Evolutionary conservation across 1,140 invertebrate species (phyloP).

Genomic region (Drosophila biarmipes): DNA sequence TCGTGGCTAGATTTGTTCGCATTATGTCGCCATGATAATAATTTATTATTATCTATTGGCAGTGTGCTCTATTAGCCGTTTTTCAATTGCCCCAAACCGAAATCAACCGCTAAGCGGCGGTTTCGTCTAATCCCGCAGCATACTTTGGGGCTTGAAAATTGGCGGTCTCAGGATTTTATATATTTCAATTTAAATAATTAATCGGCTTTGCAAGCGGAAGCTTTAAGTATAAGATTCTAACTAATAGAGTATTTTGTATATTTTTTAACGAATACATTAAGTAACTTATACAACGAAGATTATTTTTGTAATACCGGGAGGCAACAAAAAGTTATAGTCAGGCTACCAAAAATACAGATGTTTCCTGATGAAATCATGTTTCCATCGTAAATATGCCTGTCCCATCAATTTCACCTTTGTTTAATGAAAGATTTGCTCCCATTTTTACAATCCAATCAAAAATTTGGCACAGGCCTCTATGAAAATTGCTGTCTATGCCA

Average conservation of each 20-base stretch:
- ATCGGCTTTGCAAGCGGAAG: no score
- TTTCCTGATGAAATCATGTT: constrained; percentile 13
- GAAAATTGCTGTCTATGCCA: constrained; percentile 58
- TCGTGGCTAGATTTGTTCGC: constrained; percentile 72
- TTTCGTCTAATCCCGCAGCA: constrained; percentile 25
- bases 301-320: no score
- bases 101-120: constrained; percentile 45
- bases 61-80: constrained; percentile 18
- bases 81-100: constrained; percentile 43
- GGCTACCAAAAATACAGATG: constrained; percentile 23
- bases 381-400: constrained; percentile 5
- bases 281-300: no score
- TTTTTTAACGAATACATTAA: no score
- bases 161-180: no score
- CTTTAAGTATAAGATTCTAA: no score
- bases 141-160: constrained; percentile 21
- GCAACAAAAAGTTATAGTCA: neutral
- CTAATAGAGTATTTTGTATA: no score
- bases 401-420: constrained; percentile 52
- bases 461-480: neutral
- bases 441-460: constrained; percentile 65
- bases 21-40: constrained; percentile 75
- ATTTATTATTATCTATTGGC: constrained; percentile 75
- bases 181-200: no score
- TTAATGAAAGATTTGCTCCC: constrained; percentile 51